Conservation (phyloP, 2,888 invertebrate genomes). For the Hirudinaria manillensis region DNA sequence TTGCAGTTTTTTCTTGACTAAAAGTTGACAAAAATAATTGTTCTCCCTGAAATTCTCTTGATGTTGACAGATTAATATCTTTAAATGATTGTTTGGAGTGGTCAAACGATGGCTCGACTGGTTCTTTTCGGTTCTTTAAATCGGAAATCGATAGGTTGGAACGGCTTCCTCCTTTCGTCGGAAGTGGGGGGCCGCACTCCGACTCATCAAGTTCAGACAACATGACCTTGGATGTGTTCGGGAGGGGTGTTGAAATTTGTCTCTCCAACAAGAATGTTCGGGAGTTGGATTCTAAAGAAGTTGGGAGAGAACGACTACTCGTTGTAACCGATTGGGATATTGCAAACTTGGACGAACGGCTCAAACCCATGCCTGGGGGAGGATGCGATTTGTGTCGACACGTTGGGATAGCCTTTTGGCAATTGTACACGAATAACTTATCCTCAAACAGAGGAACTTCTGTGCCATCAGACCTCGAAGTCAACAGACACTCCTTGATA, state of each 20-base stretch:
- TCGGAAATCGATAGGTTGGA: conserved; percentile 15
- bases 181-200: conserved; percentile 17
- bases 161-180: conserved; percentile 2
- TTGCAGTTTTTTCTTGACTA: no score
- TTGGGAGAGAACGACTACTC: conserved; percentile 53
- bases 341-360: not conserved
- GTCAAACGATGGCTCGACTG: not conserved
- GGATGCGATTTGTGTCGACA: conserved; percentile 10
- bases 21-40: no score
- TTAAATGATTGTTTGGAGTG: no score
- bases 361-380: not conserved
- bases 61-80: no score
- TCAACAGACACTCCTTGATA: conserved; percentile 37
- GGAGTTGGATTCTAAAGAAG: conserved; percentile 16
- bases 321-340: not conserved
- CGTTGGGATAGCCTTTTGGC: not conserved
- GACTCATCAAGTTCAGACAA: not conserved
- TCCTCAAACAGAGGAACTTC: conserved; percentile 44
- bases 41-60: no score
- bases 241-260: conserved; percentile 13
- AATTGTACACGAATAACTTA: conserved; percentile 40
- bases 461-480: conserved; percentile 32
- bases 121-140: not conserved
- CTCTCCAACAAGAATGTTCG: conserved; percentile 10
- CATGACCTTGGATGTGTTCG: not conserved